Percentiles rank a stretch among this genome's conserved stretches.
These are phyloP conservation scores for Drosophila kuntzei DNA, from an alignment of 2,888 invertebrate genomes.

Conservation along the genomic window DNA sequence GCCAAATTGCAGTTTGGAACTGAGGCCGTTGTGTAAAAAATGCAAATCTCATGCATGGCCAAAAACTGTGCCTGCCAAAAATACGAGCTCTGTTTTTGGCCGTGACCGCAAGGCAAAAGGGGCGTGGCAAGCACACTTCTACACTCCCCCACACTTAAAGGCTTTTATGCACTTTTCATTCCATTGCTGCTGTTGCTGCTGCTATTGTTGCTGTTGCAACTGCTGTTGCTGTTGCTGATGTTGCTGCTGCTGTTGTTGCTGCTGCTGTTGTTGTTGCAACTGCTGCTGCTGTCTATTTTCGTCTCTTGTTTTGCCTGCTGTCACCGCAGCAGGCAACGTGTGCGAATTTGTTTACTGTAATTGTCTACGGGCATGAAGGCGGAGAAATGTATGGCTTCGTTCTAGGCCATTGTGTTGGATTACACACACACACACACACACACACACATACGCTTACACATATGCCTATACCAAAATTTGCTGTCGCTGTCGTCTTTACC, in stretches of 20 bases:
- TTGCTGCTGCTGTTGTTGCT: not conserved
- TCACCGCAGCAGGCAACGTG: slow-evolving; percentile 66
- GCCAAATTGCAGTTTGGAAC: slow-evolving; percentile 63
- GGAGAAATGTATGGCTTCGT: slow-evolving; percentile 3
- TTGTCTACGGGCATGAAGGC: slow-evolving; percentile 63
- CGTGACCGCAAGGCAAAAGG: slow-evolving; percentile 66
- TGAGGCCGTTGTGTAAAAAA: slow-evolving; percentile 58
- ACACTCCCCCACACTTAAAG: slow-evolving; percentile 28
- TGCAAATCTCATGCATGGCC: slow-evolving; percentile 78
- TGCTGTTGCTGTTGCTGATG: slow-evolving; percentile 7
- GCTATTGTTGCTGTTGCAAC: slow-evolving; percentile 5
- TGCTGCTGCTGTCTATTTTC: slow-evolving; percentile 59
- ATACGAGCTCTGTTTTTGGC: slow-evolving; percentile 56
- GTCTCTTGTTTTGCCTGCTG: slow-evolving; percentile 74
- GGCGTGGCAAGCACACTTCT: slow-evolving; percentile 22
- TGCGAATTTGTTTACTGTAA: slow-evolving; percentile 80
- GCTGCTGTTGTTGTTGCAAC: slow-evolving; percentile 11
- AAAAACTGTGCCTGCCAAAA: slow-evolving; percentile 62
- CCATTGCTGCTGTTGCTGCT: slow-evolving; percentile 15
- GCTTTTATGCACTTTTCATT: slow-evolving; percentile 37
- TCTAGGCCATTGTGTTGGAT: slow-evolving; percentile 47
- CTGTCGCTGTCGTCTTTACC: slow-evolving; percentile 27
- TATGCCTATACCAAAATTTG: slow-evolving; percentile 26
- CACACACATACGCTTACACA: not conserved
- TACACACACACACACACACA: slow-evolving; percentile 31